Conservation (phyloP, 2,888 invertebrate genomes). For the Rhagium mordax region DNA sequence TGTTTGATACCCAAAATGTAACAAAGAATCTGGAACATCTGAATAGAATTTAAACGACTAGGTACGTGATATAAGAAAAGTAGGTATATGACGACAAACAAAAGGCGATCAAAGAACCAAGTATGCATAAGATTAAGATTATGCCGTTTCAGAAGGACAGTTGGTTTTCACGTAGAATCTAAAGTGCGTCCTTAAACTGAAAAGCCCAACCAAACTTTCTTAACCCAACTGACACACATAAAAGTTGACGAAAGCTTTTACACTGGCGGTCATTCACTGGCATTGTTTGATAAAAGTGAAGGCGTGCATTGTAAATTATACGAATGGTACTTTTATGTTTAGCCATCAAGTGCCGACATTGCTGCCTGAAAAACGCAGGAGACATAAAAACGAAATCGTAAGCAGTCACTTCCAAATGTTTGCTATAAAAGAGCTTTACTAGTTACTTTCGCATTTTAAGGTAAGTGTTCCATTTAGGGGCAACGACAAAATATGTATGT, state of each 20-base stretch:
- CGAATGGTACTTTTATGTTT: slow-evolving; percentile 50
- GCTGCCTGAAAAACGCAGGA: slow-evolving; percentile 18
- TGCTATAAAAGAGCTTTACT: slow-evolving; percentile 18
- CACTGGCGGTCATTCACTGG: slow-evolving; percentile 39
- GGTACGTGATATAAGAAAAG: neutral
- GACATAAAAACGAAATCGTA: slow-evolving; percentile 35
- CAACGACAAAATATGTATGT: slow-evolving; percentile 15
- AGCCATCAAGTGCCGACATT: slow-evolving; percentile 44
- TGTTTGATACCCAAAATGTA: too few relatives aligned
- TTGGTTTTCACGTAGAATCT: slow-evolving; percentile 45
- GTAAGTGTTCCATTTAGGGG: slow-evolving; percentile 25
- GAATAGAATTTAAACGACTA: neutral
- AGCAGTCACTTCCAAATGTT: slow-evolving; percentile 38
- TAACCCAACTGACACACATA: slow-evolving; percentile 35
- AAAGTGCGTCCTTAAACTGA: slow-evolving; percentile 48
- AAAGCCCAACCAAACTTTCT: slow-evolving; percentile 4
- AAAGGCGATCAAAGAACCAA: slow-evolving; percentile 15
- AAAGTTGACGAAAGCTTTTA: slow-evolving; percentile 40
- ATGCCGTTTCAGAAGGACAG: slow-evolving; percentile 19
- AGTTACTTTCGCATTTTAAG: slow-evolving; percentile 28
- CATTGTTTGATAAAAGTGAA: slow-evolving; percentile 48
- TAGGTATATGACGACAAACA: slow-evolving; percentile 1
- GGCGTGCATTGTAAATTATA: slow-evolving; percentile 53
- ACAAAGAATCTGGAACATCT: too few relatives aligned
- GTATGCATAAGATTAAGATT: slow-evolving; percentile 28